Base-by-base conservation (phyloP, 2,888 invertebrate genomes). In the Apotomis capreana region DNA sequence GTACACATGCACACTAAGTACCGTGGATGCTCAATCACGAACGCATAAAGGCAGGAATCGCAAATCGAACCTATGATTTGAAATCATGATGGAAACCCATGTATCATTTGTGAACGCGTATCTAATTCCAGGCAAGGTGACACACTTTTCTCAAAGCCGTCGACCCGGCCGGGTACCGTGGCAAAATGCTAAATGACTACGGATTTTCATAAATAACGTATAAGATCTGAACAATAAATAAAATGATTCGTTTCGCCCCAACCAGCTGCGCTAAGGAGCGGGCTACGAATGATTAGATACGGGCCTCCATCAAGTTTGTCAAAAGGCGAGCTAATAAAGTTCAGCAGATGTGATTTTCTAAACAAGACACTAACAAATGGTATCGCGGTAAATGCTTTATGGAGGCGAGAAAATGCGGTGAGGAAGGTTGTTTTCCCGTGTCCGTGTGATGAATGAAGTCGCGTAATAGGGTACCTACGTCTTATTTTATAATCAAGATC, bases 241-340 rank as follows among this genome's bases (percentile, higher is more conserved):
- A 86, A 89, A 88, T 84, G 84, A 93, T 92, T 92, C 88, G 93
- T 80, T 86, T 82, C 91, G 89, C 89, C 83, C 84, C 81, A 87
- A 88, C 90, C 93, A 92, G 93, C 91, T 93, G 93, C 86, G 86
- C 80, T 90, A 90, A 92, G 92, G 89, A 91, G 90, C 89, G 84
- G 81, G 81, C 81, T 87, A 91, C 86, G 86, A 77, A 76, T 91
- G 87, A 93, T 93, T 93, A 88, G 93, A 89, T 90, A 92, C 92
- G 92, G 91, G 90, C 91, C 89, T 91, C 91, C 90, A 91, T 92
- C 91, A 89, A 88, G 86, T 90, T 90, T 91, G 89, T 91, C 88
- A 89, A 92, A 92, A 91, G 88, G 82, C 87, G 83, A 83, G 84
- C 89, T 90, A 89, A 90, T 91, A 91, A 90, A 92, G 86, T 89